Evolutionary conservation across 2,113 vertebrate genomes (phyloP).

Genomic region (Procavia capensis): DNA sequence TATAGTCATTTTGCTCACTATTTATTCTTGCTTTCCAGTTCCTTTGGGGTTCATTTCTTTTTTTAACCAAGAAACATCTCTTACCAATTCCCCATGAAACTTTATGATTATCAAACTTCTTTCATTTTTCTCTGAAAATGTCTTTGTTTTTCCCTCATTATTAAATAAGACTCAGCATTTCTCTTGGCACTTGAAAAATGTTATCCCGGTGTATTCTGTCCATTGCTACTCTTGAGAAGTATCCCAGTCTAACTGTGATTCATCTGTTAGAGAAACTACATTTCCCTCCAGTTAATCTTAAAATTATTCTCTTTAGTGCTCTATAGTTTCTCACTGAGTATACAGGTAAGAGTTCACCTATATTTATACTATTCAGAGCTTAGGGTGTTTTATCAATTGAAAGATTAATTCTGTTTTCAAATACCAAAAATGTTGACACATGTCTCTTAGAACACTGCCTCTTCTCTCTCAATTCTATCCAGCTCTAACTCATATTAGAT

Average conservation of each 20-base stretch:
- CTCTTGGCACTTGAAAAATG: background rate
- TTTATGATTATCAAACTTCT: background rate
- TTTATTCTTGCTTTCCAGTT: background rate
- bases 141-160: background rate
- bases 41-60: no score
- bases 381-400: background rate
- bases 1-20: no score
- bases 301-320: background rate
- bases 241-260: background rate
- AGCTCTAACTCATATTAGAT: background rate
- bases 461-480: background rate
- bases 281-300: background rate
- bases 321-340: background rate
- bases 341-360: background rate
- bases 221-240: background rate
- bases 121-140: slow-evolving; percentile 20
- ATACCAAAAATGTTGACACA: background rate
- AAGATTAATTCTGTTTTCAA: slow-evolving; percentile 5
- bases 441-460: background rate
- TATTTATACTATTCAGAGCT: background rate
- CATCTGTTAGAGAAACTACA: background rate
- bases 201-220: background rate
- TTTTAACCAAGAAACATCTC: background rate
- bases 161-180: background rate
- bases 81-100: background rate